Conservation (phyloP, 1,140 invertebrate genomes). For the Pseudomyrmex concolor region DNA sequence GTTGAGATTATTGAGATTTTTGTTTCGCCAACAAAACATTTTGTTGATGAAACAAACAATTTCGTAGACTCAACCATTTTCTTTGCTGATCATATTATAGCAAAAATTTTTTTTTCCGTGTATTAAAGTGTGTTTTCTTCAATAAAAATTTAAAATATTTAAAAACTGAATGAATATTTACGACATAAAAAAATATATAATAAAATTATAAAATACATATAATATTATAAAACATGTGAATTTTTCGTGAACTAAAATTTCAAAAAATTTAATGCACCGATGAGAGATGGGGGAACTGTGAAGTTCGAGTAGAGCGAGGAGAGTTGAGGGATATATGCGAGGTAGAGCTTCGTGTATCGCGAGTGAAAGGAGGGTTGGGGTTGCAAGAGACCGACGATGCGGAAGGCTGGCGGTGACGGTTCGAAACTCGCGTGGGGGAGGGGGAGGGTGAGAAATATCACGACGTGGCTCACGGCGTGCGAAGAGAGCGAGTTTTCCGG, state of each 20-base stretch:
- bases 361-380: background rate
- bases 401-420: slow-evolving; percentile 18
- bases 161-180: too few species aligned
- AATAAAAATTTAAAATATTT: too few species aligned
- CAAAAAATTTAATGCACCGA: background rate
- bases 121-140: too few species aligned
- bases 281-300: background rate
- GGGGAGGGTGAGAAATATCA: background rate
- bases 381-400: slow-evolving; percentile 12
- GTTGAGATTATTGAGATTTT: too few species aligned
- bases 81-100: too few species aligned
- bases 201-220: background rate
- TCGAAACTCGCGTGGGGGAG: slow-evolving; percentile 19
- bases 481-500: slow-evolving; percentile 33
- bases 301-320: background rate
- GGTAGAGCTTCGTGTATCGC: background rate
- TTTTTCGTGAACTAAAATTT: background rate
- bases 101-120: too few species aligned
- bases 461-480: background rate
- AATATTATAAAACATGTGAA: too few species aligned
- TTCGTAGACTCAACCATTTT: too few species aligned
- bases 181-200: background rate
- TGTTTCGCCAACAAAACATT: too few species aligned
- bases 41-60: too few species aligned
- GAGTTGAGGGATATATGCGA: slow-evolving; percentile 5